A percentile compares a stretch with the other conserved stretches of the same genome.
phyloP scores from a whole-genome alignment of 2,797 vertebrate species.

The Acanthurus leucopareius region DNA sequence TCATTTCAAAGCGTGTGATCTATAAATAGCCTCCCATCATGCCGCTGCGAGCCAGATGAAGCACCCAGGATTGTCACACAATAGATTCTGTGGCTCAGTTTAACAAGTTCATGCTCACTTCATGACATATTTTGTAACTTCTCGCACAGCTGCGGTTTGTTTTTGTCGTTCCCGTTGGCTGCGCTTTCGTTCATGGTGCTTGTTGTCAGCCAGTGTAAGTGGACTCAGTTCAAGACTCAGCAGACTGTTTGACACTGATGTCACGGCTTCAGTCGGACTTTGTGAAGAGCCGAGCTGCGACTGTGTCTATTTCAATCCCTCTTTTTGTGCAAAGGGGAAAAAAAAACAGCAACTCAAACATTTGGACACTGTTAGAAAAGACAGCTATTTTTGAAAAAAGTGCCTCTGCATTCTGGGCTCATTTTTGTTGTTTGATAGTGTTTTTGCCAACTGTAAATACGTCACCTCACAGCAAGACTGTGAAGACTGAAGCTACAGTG shows the following conservation, averaged over 20 bases:
- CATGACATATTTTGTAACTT: too few species aligned
- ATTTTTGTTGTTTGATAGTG: neutral
- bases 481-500: neutral
- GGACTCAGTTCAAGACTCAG: neutral
- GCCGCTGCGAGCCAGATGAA: neutral
- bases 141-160: neutral
- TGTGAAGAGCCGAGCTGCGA: conserved; percentile 11
- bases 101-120: too few species aligned
- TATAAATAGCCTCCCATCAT: neutral
- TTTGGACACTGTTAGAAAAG: neutral
- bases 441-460: neutral
- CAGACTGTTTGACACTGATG: conserved; percentile 1
- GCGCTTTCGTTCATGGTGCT: neutral
- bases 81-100: too few species aligned
- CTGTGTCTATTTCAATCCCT: neutral
- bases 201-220: neutral
- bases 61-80: neutral
- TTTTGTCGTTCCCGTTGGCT: neutral
- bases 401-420: neutral
- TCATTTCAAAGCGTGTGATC: conserved; percentile 13
- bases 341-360: neutral
- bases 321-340: neutral
- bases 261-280: neutral
- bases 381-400: neutral
- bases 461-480: neutral